These are phyloP conservation scores for Hedya salicella DNA, from an alignment of 2,888 invertebrate species.

Conservation along the genomic window DNA sequence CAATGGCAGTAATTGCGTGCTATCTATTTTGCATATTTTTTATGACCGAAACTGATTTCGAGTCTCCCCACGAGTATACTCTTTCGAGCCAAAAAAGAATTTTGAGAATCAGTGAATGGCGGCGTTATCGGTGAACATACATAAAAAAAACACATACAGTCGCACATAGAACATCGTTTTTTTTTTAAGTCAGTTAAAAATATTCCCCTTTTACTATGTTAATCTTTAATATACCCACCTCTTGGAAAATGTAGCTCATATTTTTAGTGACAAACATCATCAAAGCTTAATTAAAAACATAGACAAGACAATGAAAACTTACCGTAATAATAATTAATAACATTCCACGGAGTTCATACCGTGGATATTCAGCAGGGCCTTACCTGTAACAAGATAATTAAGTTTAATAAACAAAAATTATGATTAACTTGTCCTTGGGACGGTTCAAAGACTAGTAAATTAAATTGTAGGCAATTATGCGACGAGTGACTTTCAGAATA, in stretches of 20 bases:
- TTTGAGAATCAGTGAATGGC: too few species aligned
- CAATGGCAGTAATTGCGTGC: too few species aligned
- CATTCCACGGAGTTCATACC: conserved; percentile 11
- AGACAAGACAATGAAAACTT: conserved; percentile 19
- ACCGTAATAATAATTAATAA: conserved; percentile 28
- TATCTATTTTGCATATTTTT: too few species aligned
- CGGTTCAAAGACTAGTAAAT: conserved; percentile 18
- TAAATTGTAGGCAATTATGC: conserved; percentile 16
- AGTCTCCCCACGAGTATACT: too few species aligned
- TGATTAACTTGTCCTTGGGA: neutral
- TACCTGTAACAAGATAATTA: conserved; percentile 39
- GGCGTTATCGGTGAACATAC: too few species aligned
- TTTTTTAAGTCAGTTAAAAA: too few species aligned
- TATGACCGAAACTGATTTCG: too few species aligned
- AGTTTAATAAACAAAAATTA: conserved; percentile 25
- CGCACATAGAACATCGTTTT: too few species aligned
- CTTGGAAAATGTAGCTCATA: neutral
- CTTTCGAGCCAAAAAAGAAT: too few species aligned
- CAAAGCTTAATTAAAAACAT: conserved; percentile 12
- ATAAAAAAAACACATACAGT: too few species aligned
- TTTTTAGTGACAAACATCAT: conserved; percentile 19
- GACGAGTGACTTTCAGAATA: conserved; percentile 3
- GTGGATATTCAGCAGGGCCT: neutral
- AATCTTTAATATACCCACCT: neutral
- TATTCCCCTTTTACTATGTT: neutral